Base-by-base conservation (phyloP, 2,113 vertebrate species). In the Cardinalis cardinalis region DNA sequence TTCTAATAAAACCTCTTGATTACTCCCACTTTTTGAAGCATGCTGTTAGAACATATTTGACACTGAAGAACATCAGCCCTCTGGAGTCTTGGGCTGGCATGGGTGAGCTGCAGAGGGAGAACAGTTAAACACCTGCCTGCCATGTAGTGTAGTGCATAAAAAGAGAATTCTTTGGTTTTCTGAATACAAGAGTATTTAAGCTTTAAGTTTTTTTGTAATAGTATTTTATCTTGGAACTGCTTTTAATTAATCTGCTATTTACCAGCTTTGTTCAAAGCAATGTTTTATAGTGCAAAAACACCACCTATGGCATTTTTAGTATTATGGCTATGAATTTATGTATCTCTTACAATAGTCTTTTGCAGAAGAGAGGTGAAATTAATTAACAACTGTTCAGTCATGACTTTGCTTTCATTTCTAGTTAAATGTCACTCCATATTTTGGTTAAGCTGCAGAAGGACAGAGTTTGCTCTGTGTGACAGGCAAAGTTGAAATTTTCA, bases 1-100 rank as follows among this genome's bases (percentile, higher is more conserved):
- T 73, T 87, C 65, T 73, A 51, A 36, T 72, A 84, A 82, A 89
- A 64, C 74, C 25, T 48, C 21, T 85, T 74, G 38, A 66, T 93
- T 72, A 32, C 53, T 84, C 56, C 46, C 4, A 6, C n/a, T 60
- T 87, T 80, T 79, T 69, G 70, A 82, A 77, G 43, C 32, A 25
- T 58, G 32, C 34, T 83, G 34, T 90, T 75, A 77, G 28, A 80
- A 91, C 69, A 71, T 78, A 91, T 61, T 60, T 7, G 6, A 19
- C 41, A 32, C 18, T 90, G 87, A 80, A 76, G 61, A 80, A 6
- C 18, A n/a, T 48, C 38, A 85, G 0, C 36, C 59, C 46, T 75
- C 74, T 87, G 49, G 29, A 84, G 38, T 41, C 60, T 48, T 86
- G 23, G 43, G 31, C 59, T 94, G 52, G 17, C 20, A 25, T 34